Evolutionary conservation across 2,113 vertebrate species (phyloP).

Genomic region (Podocnemis expansa): DNA sequence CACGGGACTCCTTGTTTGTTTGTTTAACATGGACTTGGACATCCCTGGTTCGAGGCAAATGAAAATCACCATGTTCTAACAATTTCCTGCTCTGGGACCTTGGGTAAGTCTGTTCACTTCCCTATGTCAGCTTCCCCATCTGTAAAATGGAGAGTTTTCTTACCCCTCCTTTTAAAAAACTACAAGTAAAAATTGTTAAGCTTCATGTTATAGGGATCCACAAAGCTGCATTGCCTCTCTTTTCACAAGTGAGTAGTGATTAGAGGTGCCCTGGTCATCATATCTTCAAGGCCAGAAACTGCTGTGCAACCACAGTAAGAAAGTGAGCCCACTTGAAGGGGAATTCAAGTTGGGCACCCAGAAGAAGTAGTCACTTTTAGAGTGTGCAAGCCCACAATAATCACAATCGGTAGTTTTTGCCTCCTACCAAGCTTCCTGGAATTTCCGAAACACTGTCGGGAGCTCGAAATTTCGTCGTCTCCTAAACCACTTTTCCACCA

Average conservation of each 20-base stretch:
- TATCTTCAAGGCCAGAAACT: not conserved
- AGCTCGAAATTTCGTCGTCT: slow-evolving; percentile 85
- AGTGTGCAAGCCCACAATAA: not conserved
- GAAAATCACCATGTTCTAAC: not conserved
- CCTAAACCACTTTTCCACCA: slow-evolving; percentile 94
- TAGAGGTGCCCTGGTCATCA: not conserved
- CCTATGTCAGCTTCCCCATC: not conserved
- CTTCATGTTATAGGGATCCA: not conserved
- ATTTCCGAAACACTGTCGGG: slow-evolving; percentile 89
- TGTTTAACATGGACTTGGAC: not conserved
- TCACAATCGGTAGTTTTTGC: not conserved
- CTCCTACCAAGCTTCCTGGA: slow-evolving; percentile 92
- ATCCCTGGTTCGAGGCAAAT: not conserved
- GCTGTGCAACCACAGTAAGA: not conserved
- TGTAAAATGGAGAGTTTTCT: not conserved
- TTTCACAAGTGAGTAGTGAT: not conserved
- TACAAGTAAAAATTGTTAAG: not conserved
- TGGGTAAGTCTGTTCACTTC: not conserved
- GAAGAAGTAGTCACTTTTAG: accelerated
- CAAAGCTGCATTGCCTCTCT: not conserved
- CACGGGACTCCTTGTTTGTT: no score
- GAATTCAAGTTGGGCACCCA: not conserved
- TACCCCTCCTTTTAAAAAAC: not conserved
- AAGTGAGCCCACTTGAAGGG: not conserved
- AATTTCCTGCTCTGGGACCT: not conserved